Conservation (phyloP, 92 coral and sea anemone species). For the Siderastrea siderea region DNA sequence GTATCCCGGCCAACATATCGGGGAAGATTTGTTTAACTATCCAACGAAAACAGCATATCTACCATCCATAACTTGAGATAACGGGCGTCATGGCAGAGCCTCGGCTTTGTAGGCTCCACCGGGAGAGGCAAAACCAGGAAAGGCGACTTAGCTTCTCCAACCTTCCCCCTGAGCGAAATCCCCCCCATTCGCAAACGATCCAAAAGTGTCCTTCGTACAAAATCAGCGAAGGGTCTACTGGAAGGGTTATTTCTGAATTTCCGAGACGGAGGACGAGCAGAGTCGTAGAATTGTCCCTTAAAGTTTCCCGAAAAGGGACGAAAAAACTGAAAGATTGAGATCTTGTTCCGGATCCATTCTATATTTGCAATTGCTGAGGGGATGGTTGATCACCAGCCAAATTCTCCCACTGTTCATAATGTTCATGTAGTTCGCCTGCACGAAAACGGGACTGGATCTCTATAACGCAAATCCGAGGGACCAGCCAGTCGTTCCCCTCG, state of each 20-base stretch:
- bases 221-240: not conserved
- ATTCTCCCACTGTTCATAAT: too few relatives aligned
- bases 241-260: not conserved
- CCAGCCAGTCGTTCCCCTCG: too few relatives aligned
- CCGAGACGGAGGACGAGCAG: too few relatives aligned
- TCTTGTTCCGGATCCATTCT: not conserved
- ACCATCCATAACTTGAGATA: not conserved
- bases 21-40: not conserved
- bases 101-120: not conserved
- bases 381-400: too few relatives aligned
- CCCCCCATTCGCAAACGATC: not conserved
- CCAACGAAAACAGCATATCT: not conserved
- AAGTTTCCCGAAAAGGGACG: not conserved
- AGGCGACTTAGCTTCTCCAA: too few relatives aligned
- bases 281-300: too few relatives aligned
- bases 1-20: not conserved
- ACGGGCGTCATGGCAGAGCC: not conserved
- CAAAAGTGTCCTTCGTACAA: not conserved
- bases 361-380: too few relatives aligned
- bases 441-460: too few relatives aligned
- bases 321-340: not conserved
- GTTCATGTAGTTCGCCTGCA: too few relatives aligned
- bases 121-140: not conserved
- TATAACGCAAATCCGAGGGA: too few relatives aligned
- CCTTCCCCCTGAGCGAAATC: not conserved